phyloP scores from a whole-genome alignment of 2,888 invertebrate species.

The Schizaphis graminum region DNA sequence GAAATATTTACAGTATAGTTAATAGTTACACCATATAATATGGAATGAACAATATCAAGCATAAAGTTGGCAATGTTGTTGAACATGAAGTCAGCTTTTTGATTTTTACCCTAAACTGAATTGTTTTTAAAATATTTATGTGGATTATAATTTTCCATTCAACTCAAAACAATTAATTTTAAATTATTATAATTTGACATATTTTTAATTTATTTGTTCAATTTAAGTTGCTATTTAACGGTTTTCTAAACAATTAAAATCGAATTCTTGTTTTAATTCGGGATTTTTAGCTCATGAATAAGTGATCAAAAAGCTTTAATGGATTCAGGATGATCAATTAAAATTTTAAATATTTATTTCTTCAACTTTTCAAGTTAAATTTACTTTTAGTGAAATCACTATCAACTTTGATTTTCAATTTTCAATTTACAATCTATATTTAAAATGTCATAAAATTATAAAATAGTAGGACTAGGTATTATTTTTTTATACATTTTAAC shows the following conservation, averaged over 20 bases:
- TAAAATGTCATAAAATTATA: no score
- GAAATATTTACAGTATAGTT: neutral
- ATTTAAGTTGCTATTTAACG: neutral
- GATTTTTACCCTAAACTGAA: neutral
- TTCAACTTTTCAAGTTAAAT: no score
- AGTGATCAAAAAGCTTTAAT: neutral
- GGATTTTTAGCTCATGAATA: neutral
- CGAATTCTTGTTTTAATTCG: neutral
- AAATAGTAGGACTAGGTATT: no score
- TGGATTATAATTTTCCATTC: no score
- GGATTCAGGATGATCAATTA: neutral
- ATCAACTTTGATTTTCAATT: no score
- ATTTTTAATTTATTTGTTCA: neutral
- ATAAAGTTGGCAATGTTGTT: neutral
- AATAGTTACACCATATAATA: neutral
- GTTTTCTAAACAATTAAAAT: neutral
- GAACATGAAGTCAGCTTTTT: neutral
- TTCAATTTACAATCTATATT: no score
- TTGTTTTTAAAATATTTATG: neutral
- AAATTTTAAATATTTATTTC: neutral
- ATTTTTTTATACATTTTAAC: no score
- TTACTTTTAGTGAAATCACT: no score
- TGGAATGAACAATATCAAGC: neutral
- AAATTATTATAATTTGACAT: neutral
- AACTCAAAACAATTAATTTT: no score